phyloP scores from a whole-genome alignment of 2,888 invertebrate species.

The Drosophila infuscata region DNA sequence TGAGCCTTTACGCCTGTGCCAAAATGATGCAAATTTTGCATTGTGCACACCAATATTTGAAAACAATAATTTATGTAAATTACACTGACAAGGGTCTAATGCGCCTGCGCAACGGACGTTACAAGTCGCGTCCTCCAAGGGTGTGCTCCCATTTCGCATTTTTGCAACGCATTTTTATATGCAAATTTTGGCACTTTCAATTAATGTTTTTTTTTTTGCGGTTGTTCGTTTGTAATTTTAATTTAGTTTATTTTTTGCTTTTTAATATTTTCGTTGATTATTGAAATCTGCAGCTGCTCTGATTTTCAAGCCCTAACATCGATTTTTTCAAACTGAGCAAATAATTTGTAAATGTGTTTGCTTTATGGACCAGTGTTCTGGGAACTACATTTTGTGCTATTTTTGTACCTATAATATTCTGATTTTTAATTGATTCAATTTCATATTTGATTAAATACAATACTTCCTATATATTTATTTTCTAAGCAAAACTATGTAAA shows the following conservation, averaged over 20 bases:
- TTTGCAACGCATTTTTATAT: conserved; percentile 65
- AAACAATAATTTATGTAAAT: conserved; percentile 81
- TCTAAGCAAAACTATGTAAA: not conserved
- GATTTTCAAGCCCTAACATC: not conserved
- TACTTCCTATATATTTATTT: not conserved
- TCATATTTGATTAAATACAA: not conserved
- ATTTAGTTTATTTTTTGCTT: conserved; percentile 74
- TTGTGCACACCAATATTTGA: conserved; percentile 59
- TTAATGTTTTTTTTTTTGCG: conserved; percentile 64
- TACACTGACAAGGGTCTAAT: conserved; percentile 45
- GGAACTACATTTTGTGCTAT: conserved; percentile 36
- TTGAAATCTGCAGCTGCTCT: conserved; percentile 61
- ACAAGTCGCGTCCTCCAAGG: conserved; percentile 56
- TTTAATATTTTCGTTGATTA: conserved; percentile 62
- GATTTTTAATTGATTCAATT: not conserved
- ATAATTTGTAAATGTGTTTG: conserved; percentile 44
- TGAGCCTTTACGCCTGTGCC: conserved; percentile 56
- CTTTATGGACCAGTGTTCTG: conserved; percentile 22
- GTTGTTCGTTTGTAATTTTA: conserved; percentile 71
- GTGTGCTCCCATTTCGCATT: conserved; percentile 55
- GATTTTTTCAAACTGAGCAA: conserved; percentile 11
- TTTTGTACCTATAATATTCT: conserved; percentile 24
- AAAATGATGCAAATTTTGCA: conserved; percentile 81
- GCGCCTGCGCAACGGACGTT: conserved; percentile 65
- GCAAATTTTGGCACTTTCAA: conserved; percentile 73